Conservation (phyloP, 2,797 vertebrate species). For the Leucoraja ocellata region DNA sequence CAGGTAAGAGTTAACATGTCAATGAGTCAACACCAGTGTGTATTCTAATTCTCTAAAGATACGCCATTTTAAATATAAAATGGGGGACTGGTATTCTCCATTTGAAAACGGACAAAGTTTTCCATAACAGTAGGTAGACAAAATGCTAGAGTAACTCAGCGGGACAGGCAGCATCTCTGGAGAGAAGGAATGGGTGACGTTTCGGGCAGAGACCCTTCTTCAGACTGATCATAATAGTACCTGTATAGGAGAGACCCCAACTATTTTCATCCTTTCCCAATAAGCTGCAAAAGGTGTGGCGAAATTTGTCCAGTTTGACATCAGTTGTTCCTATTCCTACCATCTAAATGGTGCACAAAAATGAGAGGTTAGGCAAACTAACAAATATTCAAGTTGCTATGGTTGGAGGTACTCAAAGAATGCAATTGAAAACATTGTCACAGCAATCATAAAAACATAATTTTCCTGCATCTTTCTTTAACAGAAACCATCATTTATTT, state of each 20-base stretch:
- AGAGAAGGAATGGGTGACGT: no score
- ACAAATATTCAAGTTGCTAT: not conserved
- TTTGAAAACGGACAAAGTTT: not conserved
- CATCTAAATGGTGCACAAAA: slow-evolving; percentile 63
- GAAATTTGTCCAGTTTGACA: slow-evolving; percentile 86
- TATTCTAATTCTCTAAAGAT: not conserved
- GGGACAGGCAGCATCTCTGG: not conserved
- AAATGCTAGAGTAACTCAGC: not conserved
- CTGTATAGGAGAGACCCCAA: slow-evolving; percentile 94
- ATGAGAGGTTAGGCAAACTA: not conserved
- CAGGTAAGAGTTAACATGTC: no score
- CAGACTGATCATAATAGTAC: slow-evolving; percentile 49
- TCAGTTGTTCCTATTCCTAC: slow-evolving; percentile 84
- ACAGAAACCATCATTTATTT: not conserved
- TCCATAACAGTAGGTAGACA: slow-evolving; percentile 44
- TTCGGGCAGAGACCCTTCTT: no score
- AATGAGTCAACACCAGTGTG: no score
- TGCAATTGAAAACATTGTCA: not conserved
- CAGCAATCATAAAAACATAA: no score
- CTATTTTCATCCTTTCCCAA: slow-evolving; percentile 85
- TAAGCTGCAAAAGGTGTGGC: slow-evolving; percentile 85
- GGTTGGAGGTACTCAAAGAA: not conserved
- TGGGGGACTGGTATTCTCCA: not conserved
- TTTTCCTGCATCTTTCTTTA: not conserved
- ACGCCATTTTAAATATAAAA: not conserved